phyloP scores from a whole-genome alignment of 2,888 invertebrate species.

The Drosophila melanocephala region DNA sequence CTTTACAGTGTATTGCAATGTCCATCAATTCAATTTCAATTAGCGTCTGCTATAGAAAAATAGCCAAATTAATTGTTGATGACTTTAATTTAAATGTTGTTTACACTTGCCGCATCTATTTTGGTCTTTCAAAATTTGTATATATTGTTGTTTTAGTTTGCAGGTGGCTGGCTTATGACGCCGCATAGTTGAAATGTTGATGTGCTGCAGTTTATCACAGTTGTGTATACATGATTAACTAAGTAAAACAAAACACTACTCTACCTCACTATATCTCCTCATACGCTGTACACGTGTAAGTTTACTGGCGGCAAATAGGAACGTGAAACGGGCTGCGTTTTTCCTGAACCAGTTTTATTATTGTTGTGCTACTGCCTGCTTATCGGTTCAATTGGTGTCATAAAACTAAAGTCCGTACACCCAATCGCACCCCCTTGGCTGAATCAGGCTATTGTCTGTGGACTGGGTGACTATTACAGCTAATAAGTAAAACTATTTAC shows the following conservation, averaged over 20 bases:
- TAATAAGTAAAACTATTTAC: slow-evolving; percentile 27
- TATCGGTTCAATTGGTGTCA: slow-evolving; percentile 55
- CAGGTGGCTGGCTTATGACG: neutral
- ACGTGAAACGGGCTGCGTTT: slow-evolving; percentile 41
- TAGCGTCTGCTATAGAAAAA: slow-evolving; percentile 25
- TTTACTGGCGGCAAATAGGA: slow-evolving; percentile 47
- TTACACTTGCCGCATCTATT: slow-evolving; percentile 46
- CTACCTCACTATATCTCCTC: neutral
- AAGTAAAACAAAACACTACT: no score
- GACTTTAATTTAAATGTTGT: slow-evolving; percentile 33
- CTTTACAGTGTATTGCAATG: slow-evolving; percentile 30
- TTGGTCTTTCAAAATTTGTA: slow-evolving; percentile 15
- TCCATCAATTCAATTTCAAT: slow-evolving; percentile 31
- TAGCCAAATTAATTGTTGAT: slow-evolving; percentile 17
- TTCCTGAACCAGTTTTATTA: slow-evolving; percentile 48
- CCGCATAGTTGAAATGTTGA: slow-evolving; percentile 11
- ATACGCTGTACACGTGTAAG: slow-evolving; percentile 24
- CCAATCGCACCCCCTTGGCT: neutral
- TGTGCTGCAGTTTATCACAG: slow-evolving; percentile 20
- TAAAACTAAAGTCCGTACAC: slow-evolving; percentile 25
- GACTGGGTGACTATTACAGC: slow-evolving; percentile 23
- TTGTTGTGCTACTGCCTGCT: slow-evolving; percentile 21
- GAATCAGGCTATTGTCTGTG: slow-evolving; percentile 8
- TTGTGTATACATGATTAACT: slow-evolving; percentile 10
- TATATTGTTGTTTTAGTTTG: slow-evolving; percentile 24